These are phyloP conservation scores for Macrotis lagotis DNA, from an alignment of 2,113 vertebrate species.

Conservation along the genomic window DNA sequence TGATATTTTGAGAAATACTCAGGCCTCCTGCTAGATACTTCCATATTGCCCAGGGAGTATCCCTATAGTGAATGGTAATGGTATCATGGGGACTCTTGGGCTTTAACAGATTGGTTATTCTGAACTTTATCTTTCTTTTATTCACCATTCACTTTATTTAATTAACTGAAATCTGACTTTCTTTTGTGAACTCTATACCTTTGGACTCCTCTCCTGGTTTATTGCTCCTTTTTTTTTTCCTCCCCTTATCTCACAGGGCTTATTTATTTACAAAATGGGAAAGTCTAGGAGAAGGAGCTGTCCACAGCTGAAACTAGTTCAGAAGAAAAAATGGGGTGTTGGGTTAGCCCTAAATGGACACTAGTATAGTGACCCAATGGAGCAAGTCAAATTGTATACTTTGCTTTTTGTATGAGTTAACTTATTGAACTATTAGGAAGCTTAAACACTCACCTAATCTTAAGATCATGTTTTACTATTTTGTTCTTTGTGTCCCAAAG, in stretches of 20 bases:
- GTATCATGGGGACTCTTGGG: neutral
- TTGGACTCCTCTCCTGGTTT: neutral
- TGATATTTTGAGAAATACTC: neutral
- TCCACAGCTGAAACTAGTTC: neutral
- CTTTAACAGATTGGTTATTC: neutral
- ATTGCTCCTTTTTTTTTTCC: neutral
- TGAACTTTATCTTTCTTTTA: neutral
- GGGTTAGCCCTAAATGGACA: neutral
- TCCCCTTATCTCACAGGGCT: neutral
- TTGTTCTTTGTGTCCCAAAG: neutral
- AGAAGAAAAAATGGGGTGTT: neutral
- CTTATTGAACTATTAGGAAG: neutral
- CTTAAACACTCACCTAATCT: neutral
- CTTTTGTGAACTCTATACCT: neutral
- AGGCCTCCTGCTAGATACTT: slow-evolving; percentile 3
- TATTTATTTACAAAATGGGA: too few species aligned
- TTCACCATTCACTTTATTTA: neutral
- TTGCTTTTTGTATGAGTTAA: neutral
- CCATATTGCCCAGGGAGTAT: neutral
- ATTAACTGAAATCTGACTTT: neutral
- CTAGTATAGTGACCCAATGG: neutral
- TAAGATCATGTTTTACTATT: neutral
- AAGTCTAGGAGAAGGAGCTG: neutral
- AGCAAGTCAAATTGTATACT: neutral
- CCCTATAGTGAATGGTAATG: neutral